These are phyloP conservation scores for Megatriorchis doriae DNA, from an alignment of 2,113 vertebrate species.

Conservation along the genomic window DNA sequence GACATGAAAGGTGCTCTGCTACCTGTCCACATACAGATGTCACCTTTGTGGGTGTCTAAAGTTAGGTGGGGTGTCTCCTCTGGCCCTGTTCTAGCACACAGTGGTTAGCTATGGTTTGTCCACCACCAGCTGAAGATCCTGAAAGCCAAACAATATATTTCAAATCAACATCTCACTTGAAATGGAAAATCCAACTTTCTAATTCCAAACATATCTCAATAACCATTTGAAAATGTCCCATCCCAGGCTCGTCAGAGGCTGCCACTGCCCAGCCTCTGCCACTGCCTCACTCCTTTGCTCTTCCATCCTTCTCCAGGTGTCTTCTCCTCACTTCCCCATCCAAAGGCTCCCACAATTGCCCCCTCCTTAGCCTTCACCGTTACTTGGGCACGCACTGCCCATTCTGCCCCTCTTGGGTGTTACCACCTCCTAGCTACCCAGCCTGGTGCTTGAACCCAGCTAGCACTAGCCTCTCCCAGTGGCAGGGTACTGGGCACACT, in stretches of 20 bases:
- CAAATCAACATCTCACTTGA: background rate
- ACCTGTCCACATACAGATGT: background rate
- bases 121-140: background rate
- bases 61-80: background rate
- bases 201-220: background rate
- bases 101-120: background rate
- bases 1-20: background rate
- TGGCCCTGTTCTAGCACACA: background rate
- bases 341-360: rapidly evolving
- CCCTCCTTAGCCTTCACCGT: background rate
- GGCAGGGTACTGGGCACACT: background rate
- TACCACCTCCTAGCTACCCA: background rate
- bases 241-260: background rate
- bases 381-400: background rate
- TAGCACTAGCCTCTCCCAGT: background rate
- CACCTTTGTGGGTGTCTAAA: background rate
- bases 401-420: background rate
- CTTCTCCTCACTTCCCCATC: background rate
- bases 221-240: background rate
- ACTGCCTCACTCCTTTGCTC: background rate
- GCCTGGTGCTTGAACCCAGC: background rate
- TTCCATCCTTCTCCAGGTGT: background rate
- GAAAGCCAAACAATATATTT: background rate
- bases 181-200: background rate
- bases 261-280: background rate